Base-by-base conservation (phyloP, 2,113 vertebrate genomes). In the Elaphurus davidianus region DNA sequence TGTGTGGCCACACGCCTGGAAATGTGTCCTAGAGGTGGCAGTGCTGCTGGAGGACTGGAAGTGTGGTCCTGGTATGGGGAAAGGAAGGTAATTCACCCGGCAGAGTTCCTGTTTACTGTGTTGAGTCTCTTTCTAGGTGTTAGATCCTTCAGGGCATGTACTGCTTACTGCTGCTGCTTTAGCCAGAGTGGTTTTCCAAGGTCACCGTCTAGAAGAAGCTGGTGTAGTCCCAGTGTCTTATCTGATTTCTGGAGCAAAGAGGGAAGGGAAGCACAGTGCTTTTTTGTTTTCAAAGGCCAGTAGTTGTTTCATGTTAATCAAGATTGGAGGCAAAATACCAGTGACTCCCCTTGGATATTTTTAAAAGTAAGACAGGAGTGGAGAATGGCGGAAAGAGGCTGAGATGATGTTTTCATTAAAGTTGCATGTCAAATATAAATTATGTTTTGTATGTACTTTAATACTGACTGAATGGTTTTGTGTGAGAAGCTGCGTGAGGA, bases 271-370 rank as follows among this genome's bases (percentile, higher is more conserved):
- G 88, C 57, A 64, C 21, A 91, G 76, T 79, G 45, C 64, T 88
- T 28, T 92, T 96, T 78, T 94, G 54, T 97, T 97, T 93, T 97
- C 93, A 95, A 71, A 98, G 97, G 76, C 82, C 86, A 50, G n/a
- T 79, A 78, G 28, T 92, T 97, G 8, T 94, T 94, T 40, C 83
- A 71, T 12, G 55, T 87, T 62, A 81, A 43, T 67, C 30, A 67
- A 45, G 60, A 40, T 90, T 0, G 0, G 45, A 74, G 17, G 33
- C 40, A 54, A 79, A 94, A 43, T 36, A 6, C 62, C 28, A 71
- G 7, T n/a, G 30, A 86, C 27, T 79, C 23, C 45, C 23, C 36
- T 54, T 0, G 0, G 43, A 27, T 92, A 23, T 28, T 67, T 94
- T 43, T 8, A 55, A 23, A 67, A 52, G 15, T 55, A 45, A 14